Evolutionary conservation across 2,888 invertebrate species (phyloP), one percentile per base, ranked within the genome.

Genomic region (Euplagia quadripunctaria): DNA sequence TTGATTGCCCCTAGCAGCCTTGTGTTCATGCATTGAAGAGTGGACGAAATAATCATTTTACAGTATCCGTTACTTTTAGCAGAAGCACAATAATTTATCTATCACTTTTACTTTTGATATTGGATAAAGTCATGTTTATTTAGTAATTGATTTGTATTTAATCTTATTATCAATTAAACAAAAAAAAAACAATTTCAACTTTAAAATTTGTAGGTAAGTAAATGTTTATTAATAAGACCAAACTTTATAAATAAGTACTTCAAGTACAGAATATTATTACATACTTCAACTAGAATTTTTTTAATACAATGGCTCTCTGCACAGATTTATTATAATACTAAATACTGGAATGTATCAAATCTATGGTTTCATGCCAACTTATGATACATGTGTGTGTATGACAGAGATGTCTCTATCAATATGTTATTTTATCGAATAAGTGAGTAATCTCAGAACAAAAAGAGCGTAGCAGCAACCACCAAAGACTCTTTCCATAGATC

Each of bases 11-110:
- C 68, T 46, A 75, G 77, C 76, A 80, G 82, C 64, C 77, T 80
- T 70, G 85, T 71, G 82, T 79, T 86, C 52, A 86, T 67, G 77
- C 79, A 80, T 58, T 83, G 81, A 70, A 86, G 61, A 41, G 85
- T 78, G 79, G 88, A 84, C 63, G 9, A 61, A 9, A 46, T 46
- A 69, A 46, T 16, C 31, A 31, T 61, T n/a, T 65, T 68, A 43
- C 7, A 42, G 5, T 61, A 61, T 9, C 14, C 20, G 1, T 20
- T 58, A 4, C 20, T 14, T 61, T 61, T 4, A 12, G 8, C 4
- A 12, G 20, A 31, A 20, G 11, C 4, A 20, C 12, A 58, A 58
- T 31, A 31, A 58, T 58, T 4, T 58, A 31, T 31, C 12, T 61
- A 61, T 31, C 6, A 31, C 31, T 61, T 31, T 61, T 31, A 61